A percentile compares a stretch with the other conserved stretches of the same genome.
These are phyloP conservation scores for Seriola rivoliana DNA, from an alignment of 2,113 vertebrate genomes.

Conservation along the genomic window DNA sequence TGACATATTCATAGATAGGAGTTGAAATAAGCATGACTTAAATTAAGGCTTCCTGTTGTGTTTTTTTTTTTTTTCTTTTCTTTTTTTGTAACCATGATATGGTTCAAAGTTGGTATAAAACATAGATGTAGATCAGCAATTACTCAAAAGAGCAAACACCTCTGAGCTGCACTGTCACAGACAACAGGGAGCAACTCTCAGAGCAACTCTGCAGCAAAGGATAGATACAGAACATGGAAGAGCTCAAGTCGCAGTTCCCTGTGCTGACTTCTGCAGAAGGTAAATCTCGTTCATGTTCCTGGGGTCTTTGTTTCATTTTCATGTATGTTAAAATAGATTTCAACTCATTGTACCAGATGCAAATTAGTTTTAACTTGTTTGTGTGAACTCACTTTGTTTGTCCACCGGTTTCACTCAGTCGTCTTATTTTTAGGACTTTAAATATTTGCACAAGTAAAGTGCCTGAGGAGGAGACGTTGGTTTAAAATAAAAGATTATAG, in stretches of 20 bases:
- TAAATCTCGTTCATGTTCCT: neutral
- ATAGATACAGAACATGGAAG: slow-evolving; percentile 30
- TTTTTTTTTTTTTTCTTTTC: neutral
- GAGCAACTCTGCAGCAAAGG: slow-evolving; percentile 12
- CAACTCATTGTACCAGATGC: neutral
- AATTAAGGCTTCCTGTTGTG: slow-evolving; percentile 29
- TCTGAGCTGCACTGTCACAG: neutral
- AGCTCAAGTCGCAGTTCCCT: slow-evolving; percentile 20
- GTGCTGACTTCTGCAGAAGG: slow-evolving; percentile 59
- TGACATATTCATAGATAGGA: neutral
- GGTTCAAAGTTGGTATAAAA: neutral
- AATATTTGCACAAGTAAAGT: slow-evolving; percentile 23
- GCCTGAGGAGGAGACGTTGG: neutral
- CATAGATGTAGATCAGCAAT: neutral
- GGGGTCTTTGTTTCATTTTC: slow-evolving; percentile 22
- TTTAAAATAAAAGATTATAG: neutral
- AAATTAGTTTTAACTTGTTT: neutral
- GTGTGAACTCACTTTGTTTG: neutral
- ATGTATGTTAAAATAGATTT: neutral
- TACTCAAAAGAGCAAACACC: neutral
- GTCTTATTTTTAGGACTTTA: slow-evolving; percentile 6
- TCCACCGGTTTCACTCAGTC: neutral
- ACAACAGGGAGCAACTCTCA: neutral
- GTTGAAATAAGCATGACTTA: neutral
- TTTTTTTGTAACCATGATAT: neutral